Conservation (phyloP, 2,797 vertebrate species). For the Tarsius wallacei region DNA sequence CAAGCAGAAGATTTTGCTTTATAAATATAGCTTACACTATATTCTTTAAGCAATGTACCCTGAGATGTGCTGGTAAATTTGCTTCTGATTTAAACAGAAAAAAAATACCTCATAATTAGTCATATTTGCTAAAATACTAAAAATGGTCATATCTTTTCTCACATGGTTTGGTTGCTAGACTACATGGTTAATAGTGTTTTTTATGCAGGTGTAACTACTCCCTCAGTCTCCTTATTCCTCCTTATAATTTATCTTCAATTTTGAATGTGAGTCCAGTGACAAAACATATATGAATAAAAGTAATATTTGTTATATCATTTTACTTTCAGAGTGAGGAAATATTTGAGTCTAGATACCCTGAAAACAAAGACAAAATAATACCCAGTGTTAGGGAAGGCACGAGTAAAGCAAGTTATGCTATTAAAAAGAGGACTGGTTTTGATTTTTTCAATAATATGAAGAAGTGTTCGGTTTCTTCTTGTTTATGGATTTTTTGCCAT, state of each 20-base stretch:
- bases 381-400: not conserved
- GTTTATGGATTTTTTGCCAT: not conserved
- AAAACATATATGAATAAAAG: slow-evolving; percentile 53
- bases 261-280: slow-evolving; percentile 27
- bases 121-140: slow-evolving; percentile 64
- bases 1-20: slow-evolving; percentile 61
- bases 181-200: slow-evolving; percentile 14
- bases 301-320: not conserved
- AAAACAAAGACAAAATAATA: not conserved
- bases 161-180: slow-evolving; percentile 47
- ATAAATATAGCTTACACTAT: slow-evolving; percentile 57
- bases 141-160: slow-evolving; percentile 38
- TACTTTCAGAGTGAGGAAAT: slow-evolving; percentile 51
- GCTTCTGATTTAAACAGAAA: slow-evolving; percentile 35
- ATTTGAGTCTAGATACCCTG: not conserved
- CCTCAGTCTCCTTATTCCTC: slow-evolving; percentile 26
- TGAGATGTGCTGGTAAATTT: slow-evolving; percentile 27
- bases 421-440: not conserved
- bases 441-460: slow-evolving; percentile 1
- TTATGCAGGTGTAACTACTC: not conserved
- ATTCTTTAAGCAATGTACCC: not conserved
- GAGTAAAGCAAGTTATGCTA: not conserved
- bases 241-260: slow-evolving; percentile 27
- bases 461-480: not conserved
- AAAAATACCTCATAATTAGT: slow-evolving; percentile 38